A percentile compares a stretch with the other conserved stretches of the same genome.
Evolutionary conservation across 1,140 invertebrate genomes (phyloP).

Genomic region (Leptinotarsa lineolata): DNA sequence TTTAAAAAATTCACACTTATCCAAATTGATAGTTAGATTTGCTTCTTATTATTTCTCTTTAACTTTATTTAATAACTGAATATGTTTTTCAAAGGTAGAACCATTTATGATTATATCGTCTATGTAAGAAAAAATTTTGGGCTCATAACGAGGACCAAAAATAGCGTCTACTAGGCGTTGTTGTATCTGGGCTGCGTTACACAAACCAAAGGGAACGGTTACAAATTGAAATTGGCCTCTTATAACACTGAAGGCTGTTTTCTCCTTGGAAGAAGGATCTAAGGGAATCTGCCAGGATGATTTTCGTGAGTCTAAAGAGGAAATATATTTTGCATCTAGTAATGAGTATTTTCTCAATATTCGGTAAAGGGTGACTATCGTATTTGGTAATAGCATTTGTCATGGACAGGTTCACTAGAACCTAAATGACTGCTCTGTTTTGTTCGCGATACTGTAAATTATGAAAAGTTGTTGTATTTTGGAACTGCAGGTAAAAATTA

Average conservation of each 20-base stretch:
- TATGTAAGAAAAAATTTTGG: constrained; percentile 44
- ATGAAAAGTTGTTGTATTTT: too few species aligned
- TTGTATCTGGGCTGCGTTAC: constrained; percentile 43
- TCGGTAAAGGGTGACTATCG: constrained; percentile 48
- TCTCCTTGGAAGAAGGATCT: constrained; percentile 35
- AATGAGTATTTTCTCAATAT: constrained; percentile 46
- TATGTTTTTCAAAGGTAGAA: constrained; percentile 51
- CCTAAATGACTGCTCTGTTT: too few species aligned
- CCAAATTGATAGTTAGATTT: constrained; percentile 33
- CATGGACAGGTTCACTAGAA: too few species aligned
- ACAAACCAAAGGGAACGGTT: constrained; percentile 53
- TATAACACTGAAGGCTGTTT: constrained; percentile 54
- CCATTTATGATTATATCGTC: constrained; percentile 53
- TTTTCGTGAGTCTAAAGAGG: constrained; percentile 49
- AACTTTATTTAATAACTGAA: constrained; percentile 39
- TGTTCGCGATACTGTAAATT: too few species aligned
- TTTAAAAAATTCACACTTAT: constrained; percentile 47
- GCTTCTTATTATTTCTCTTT: constrained; percentile 30
- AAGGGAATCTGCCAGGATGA: constrained; percentile 54
- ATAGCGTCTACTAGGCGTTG: constrained; percentile 50
- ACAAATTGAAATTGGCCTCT: constrained; percentile 51
- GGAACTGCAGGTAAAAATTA: too few species aligned
- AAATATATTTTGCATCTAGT: constrained; percentile 46
- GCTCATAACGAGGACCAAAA: constrained; percentile 48
- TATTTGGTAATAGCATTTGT: constrained; percentile 41